These are phyloP conservation scores for Fundulus diaphanus DNA, from an alignment of 2,797 vertebrate species.

Conservation along the genomic window DNA sequence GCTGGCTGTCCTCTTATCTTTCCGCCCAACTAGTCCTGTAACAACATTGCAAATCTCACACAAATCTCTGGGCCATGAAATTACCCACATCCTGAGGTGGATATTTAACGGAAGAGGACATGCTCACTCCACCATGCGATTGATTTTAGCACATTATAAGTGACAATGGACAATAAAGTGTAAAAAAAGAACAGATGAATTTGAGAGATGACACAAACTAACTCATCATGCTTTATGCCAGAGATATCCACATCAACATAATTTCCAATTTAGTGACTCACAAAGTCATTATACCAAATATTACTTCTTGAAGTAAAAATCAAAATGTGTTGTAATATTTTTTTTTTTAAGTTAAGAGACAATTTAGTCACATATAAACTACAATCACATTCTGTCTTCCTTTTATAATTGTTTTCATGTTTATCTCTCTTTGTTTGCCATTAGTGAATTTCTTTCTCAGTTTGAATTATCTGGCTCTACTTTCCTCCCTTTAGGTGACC, in stretches of 20 bases:
- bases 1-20: slow-evolving; percentile 27
- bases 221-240: slow-evolving; percentile 48
- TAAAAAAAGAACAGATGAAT: slow-evolving; percentile 36
- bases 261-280: slow-evolving; percentile 44
- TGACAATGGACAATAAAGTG: slow-evolving; percentile 39
- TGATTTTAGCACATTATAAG: slow-evolving; percentile 43
- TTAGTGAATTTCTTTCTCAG: slow-evolving; percentile 47
- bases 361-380: background rate
- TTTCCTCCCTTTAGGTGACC: slow-evolving; percentile 87
- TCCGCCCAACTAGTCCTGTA: slow-evolving; percentile 1
- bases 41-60: slow-evolving; percentile 11
- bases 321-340: slow-evolving; percentile 48
- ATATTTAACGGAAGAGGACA: slow-evolving; percentile 46
- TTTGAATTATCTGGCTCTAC: slow-evolving; percentile 56
- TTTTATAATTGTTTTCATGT: background rate
- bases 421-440: background rate
- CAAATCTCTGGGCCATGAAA: slow-evolving; percentile 19
- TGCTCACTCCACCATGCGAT: slow-evolving; percentile 33
- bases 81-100: slow-evolving; percentile 40
- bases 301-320: slow-evolving; percentile 39
- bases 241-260: slow-evolving; percentile 50
- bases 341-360: slow-evolving; percentile 37
- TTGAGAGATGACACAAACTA: slow-evolving; percentile 60
- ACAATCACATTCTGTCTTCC: background rate
- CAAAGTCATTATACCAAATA: slow-evolving; percentile 50